A percentile compares a stretch with the other conserved stretches of the same genome.
phyloP scores from a whole-genome alignment of 2,797 vertebrate genomes.

The Triplophysa bombifrons region DNA sequence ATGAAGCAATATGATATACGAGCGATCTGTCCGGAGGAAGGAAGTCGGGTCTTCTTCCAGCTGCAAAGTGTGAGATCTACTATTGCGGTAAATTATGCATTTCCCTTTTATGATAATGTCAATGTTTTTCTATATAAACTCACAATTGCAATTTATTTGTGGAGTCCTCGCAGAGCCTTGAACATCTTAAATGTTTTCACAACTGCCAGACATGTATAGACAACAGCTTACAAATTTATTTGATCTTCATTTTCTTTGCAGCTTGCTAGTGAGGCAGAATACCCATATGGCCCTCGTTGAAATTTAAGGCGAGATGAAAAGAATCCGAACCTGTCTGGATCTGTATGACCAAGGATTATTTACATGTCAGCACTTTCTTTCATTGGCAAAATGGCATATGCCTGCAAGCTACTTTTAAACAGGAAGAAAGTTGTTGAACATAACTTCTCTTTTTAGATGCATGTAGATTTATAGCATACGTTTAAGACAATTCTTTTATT shows the following conservation, averaged over 20 bases:
- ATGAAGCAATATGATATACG: constrained; percentile 79
- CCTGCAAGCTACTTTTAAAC: neutral
- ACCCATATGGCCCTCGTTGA: constrained; percentile 60
- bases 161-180: no score
- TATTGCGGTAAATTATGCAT: constrained; percentile 77
- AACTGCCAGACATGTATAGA: neutral
- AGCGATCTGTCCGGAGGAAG: constrained; percentile 86
- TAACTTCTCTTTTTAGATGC: neutral
- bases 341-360: neutral
- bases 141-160: neutral
- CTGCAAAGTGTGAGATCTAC: constrained; percentile 78
- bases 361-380: neutral
- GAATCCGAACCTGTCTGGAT: constrained; percentile 7
- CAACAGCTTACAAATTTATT: no score
- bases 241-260: constrained; percentile 46
- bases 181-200: neutral
- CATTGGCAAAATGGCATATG: neutral
- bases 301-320: constrained; percentile 33
- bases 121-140: neutral
- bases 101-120: neutral
- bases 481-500: constrained; percentile 22
- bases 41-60: constrained; percentile 79
- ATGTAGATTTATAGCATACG: neutral
- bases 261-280: constrained; percentile 71
- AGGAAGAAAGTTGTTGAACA: neutral